Evolutionary conservation across 1,140 invertebrate species (phyloP), one percentile per base, ranked within the genome.

Genomic region (Anadara kagoshimensis): DNA sequence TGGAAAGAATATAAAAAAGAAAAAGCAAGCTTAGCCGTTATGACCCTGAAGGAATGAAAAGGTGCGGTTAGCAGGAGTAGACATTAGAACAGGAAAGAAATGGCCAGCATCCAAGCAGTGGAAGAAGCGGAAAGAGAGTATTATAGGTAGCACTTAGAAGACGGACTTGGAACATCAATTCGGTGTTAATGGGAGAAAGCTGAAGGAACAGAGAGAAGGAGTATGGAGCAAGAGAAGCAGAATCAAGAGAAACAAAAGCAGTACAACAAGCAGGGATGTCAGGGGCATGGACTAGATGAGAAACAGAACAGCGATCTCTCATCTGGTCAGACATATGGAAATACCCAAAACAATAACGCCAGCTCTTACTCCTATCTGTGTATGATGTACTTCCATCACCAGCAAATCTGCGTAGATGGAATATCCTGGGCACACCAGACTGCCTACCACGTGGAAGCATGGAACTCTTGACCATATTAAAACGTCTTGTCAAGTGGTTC

Each of bases 1-100:
- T 26, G 49, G 51, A 20, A 57, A 67, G 41, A 72, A 36, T 76
- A 43, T 18, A 76, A 71, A 58, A 24, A 63, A 14, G 63, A 11
- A 18, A 69, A 62, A 43, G 22, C 51, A 22, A 20, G 64, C 14
- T 45, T 66, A 16, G 12, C n/a, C n/a, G n/a, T n/a, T n/a, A n/a
- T n/a, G n/a, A n/a, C 26, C 36, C 57, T 67, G 22, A n/a, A n/a
- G n/a, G n/a, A n/a, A n/a, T n/a, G n/a, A n/a, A n/a, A n/a, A n/a
- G n/a, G n/a, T n/a, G n/a, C 49, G 36, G 18, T 26, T 29, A 29
- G 24, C 51, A 26, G 29, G 24, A 65, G 59, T 56, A n/a, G 22
- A 43, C 51, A 71, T 61, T 14, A 49, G 67, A 47, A 53, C 47
- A 4, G 64, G 49, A 22, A 53, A 26, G 41, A 66, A 53, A 16